Base-by-base conservation (phyloP, 2,797 vertebrate species). In the Harpagifer antarcticus region DNA sequence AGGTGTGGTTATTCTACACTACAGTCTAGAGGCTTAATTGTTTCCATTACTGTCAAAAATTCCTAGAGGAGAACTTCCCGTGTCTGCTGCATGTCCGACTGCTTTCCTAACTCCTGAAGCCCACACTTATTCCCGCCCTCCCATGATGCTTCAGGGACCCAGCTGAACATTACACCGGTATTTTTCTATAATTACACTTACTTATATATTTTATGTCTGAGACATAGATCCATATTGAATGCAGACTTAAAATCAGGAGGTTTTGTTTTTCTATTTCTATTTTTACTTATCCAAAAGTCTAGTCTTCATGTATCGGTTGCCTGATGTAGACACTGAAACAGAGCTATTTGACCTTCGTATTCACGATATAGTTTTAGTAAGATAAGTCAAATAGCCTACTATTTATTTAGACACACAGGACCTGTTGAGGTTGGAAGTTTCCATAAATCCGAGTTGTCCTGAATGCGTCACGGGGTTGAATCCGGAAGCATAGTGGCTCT, bases 91-190 rank as follows among this genome's bases (percentile, higher is more conserved):
- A 19, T n/a, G 65, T 55, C 47, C 60, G n/a, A 69, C 61, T 9
- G n/a, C 23, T 52, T 82, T 49, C 47, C 59, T 17, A 52, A 20
- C 52, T 61, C 71, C 76, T 47, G 42, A 77, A 64, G 62, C 56
- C 14, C 57, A 8, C 40, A 17, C 56, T 54, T 77, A 74, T 78
- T 85, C 90, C 90, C 92, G 89, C 92, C 90, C 81, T 83, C 83
- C 66, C 52, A 77, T 47, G 70, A 33, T 13, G 49, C 68, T 78
- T 84, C 72, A 77, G 0, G n/a, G 67, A 3, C 53, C 31, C 40
- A 57, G 37, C 52, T 20, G 20, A 19, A 0, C 10, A 10, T 53
- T 16, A 20, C 1, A 42, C 14, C 5, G 4, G 0, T 15, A 5
- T n/a, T 12, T 43, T 16, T 15, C 9, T 59, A 8, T 60, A 16